These are phyloP conservation scores for Ellobius talpinus DNA, from an alignment of 2,113 vertebrate species.

Conservation along the genomic window DNA sequence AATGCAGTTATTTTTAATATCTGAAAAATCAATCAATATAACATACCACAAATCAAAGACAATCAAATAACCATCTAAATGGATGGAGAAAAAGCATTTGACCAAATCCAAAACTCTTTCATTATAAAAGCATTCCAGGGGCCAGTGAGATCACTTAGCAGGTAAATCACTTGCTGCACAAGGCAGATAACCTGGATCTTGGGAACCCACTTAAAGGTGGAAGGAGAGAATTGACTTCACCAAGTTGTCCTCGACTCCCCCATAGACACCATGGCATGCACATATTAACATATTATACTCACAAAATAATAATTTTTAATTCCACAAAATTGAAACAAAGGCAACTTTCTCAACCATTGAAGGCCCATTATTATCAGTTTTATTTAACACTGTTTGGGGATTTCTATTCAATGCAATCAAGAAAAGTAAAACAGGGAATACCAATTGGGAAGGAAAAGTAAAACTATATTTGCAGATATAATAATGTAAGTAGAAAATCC, in stretches of 20 bases:
- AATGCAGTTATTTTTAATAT: not conserved
- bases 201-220: not conserved
- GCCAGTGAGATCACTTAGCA: not conserved
- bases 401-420: not conserved
- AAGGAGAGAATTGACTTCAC: no score
- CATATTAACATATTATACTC: not conserved
- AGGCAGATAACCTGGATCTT: not conserved
- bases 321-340: not conserved
- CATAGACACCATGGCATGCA: not conserved
- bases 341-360: not conserved
- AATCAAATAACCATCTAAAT: not conserved
- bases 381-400: not conserved
- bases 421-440: not conserved
- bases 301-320: no score
- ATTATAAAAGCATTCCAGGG: not conserved
- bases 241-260: not conserved
- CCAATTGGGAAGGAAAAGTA: not conserved
- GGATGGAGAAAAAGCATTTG: not conserved
- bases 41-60: not conserved
- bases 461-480: not conserved
- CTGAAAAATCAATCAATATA: constrained; percentile 6
- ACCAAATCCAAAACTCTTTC: not conserved
- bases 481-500: not conserved
- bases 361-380: not conserved
- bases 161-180: not conserved